These are phyloP conservation scores for Cryptoprocta ferox DNA, from an alignment of 2,797 vertebrate genomes.

Conservation along the genomic window DNA sequence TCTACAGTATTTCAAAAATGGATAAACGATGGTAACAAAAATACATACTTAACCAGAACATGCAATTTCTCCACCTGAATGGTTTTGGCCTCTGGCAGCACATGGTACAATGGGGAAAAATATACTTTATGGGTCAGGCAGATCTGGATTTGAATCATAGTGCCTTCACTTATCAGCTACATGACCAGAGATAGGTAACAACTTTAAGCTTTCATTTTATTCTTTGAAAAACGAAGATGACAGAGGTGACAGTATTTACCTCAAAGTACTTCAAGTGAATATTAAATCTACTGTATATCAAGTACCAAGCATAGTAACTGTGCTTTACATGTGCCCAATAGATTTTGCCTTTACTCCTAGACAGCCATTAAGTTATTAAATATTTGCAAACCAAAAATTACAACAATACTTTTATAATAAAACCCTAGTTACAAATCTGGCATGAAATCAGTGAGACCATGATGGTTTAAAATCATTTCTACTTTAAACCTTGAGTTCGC, in stretches of 20 bases:
- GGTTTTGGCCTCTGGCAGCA: background rate
- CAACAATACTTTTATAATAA: conserved; percentile 13
- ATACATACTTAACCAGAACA: background rate
- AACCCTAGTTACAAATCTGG: background rate
- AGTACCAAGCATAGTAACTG: background rate
- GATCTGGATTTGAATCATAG: background rate
- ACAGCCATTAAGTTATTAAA: background rate
- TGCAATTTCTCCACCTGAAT: background rate
- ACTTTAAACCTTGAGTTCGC: background rate
- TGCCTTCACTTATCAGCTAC: background rate
- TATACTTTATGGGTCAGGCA: background rate
- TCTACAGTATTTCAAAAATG: background rate
- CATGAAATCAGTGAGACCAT: background rate
- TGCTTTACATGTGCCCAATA: background rate
- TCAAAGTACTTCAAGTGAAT: conserved; percentile 30
- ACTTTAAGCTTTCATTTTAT: conserved; percentile 31
- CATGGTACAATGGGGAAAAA: background rate
- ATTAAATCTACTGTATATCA: background rate
- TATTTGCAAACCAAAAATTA: conserved; percentile 15
- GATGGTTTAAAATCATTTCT: background rate
- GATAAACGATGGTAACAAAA: background rate
- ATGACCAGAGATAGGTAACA: background rate
- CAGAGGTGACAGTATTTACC: background rate
- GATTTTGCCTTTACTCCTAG: background rate
- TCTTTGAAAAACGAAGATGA: conserved; percentile 34